These are phyloP conservation scores for Ciconia stormi DNA, from an alignment of 2,113 vertebrate genomes.

Conservation along the genomic window DNA sequence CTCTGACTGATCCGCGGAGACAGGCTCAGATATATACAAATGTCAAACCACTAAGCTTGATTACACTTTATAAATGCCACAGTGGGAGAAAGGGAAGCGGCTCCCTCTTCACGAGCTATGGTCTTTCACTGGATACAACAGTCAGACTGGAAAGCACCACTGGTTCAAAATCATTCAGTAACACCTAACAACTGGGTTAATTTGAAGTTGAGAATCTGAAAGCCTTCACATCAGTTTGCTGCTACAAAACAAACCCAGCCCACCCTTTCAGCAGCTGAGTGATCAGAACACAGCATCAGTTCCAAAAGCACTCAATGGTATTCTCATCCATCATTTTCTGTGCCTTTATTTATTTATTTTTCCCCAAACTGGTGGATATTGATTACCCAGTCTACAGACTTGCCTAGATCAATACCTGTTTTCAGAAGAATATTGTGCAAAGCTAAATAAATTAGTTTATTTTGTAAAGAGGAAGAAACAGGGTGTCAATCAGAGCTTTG, in stretches of 20 bases:
- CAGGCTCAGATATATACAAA: background rate
- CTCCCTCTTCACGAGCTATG: background rate
- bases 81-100: background rate
- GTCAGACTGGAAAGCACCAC: background rate
- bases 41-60: conserved; percentile 18
- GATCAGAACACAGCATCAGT: conserved; percentile 25
- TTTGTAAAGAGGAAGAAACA: conserved; percentile 64
- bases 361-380: conserved; percentile 63
- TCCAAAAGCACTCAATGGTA: conserved; percentile 32
- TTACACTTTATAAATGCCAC: background rate
- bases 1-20: background rate
- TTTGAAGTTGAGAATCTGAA: conserved; percentile 12
- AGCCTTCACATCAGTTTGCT: background rate
- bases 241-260: conserved; percentile 10
- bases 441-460: conserved; percentile 75
- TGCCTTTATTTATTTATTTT: conserved; percentile 49
- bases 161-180: background rate
- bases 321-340: conserved; percentile 70
- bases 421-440: conserved; percentile 61
- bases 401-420: conserved; percentile 71
- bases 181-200: background rate
- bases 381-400: conserved; percentile 66
- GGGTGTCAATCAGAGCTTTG: conserved; percentile 57
- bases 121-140: background rate
- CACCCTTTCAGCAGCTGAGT: conserved; percentile 36